Evolutionary conservation across 1,140 invertebrate genomes (phyloP).

Genomic region (Macrosteles quadrilineatus): DNA sequence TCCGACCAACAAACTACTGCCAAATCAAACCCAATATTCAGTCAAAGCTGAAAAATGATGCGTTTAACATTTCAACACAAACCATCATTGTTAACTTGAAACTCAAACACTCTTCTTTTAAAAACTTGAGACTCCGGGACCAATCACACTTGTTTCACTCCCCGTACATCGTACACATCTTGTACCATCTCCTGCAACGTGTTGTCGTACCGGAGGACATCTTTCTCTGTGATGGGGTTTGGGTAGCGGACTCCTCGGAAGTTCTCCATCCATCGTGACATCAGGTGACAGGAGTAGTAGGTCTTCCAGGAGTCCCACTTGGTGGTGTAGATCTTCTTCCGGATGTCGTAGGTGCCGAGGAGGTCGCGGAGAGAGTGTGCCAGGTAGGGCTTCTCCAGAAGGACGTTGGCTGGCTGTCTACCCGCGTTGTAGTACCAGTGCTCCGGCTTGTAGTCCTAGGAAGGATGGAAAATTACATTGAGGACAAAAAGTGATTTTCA

Average conservation of each 20-base stretch:
- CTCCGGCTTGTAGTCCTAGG: conserved; percentile 38
- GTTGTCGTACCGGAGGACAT: conserved; percentile 18
- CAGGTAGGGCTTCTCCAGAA: conserved; percentile 40
- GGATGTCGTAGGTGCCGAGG: conserved; percentile 40
- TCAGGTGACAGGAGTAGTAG: conserved; percentile 35
- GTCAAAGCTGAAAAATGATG: no score
- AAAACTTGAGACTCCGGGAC: no score
- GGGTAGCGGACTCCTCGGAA: not conserved
- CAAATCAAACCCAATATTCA: no score
- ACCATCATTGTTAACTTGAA: no score
- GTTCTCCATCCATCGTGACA: not conserved
- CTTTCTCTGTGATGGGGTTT: not conserved
- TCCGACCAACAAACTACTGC: no score
- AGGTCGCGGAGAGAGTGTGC: conserved; percentile 42
- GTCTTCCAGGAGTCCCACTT: conserved; percentile 34
- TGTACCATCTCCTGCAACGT: not conserved
- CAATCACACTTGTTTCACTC: not conserved
- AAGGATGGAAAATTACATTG: not conserved
- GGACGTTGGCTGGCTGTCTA: conserved; percentile 41
- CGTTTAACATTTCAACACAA: no score
- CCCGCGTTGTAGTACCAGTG: conserved; percentile 48
- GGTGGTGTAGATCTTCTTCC: conserved; percentile 19
- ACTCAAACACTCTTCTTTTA: no score
- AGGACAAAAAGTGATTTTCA: not conserved
- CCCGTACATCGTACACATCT: conserved; percentile 4